Evolutionary conservation across 2,888 invertebrate genomes (phyloP), one percentile per base, ranked within the genome.

Genomic region (Dione vanillae): DNA sequence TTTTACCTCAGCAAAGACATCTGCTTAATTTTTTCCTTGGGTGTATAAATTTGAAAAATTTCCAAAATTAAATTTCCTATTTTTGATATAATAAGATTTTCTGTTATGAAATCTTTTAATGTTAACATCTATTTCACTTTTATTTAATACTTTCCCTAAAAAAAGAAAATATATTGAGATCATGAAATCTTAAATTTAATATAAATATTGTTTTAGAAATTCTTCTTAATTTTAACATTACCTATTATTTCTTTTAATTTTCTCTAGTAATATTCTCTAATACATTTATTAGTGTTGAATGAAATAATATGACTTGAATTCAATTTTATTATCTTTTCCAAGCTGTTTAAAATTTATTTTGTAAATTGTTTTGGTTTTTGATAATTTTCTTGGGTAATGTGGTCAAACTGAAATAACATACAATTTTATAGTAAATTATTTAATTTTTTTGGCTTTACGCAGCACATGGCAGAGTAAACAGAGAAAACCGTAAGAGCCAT

Each of bases 221-320:
- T 3, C 27, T 27, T 3, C 27, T 27, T 2, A 54, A 54, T 12
- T 0, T 20, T 49, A 16, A n/a, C 35, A 16, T 43, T 43, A 59
- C 59, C 41, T 9, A 59, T 40, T 11, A 20, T 59, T 41, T 59
- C 20, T 1, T 41, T 16, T 20, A 59, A 14, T 19, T 59, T 59
- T 43, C 40, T 59, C 6, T 6, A 2, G 20, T 59, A 59, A 5
- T 59, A 41, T 8, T 41, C 12, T 19, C 41, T 59, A 12, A 12
- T 12, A 59, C 20, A 1, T 59, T 59, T 59, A 11, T 59, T 59
- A 11, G 59, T 59, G 20, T 59, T 59, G 41, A 43, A 59, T 43
- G 59, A 59, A 40, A 20, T 59, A 0, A 20, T 41, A 20, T 59
- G 37, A 12, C 14, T 59, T 2, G n/a, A 59, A 19, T 59, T 59